Evolutionary conservation across 2,888 invertebrate species (phyloP).

Genomic region (Drosophila glabriapex): DNA sequence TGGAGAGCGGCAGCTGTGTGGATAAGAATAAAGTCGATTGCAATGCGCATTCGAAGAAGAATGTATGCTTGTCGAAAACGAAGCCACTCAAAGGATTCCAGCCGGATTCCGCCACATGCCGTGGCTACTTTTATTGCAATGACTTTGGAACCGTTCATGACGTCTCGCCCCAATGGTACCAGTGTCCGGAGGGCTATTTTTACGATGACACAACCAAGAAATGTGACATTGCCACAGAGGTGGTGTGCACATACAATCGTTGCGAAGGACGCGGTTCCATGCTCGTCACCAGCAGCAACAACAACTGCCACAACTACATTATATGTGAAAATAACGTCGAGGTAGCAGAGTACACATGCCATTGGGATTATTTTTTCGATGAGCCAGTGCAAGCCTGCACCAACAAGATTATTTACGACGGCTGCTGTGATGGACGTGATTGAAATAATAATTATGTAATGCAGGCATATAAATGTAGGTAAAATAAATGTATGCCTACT

Average conservation of each 20-base stretch:
- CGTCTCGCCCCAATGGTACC: constrained; percentile 72
- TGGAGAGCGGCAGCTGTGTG: constrained; percentile 58
- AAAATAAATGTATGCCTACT: neutral
- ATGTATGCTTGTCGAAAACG: constrained; percentile 49
- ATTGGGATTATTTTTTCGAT: constrained; percentile 77
- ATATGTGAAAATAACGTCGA: constrained; percentile 60
- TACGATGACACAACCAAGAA: constrained; percentile 51
- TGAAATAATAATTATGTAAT: constrained; percentile 16
- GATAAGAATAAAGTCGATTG: constrained; percentile 58
- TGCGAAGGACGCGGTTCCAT: constrained; percentile 81
- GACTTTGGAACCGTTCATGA: constrained; percentile 56
- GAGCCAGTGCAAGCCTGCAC: constrained; percentile 71
- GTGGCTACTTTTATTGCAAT: constrained; percentile 78
- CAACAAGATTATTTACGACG: constrained; percentile 60
- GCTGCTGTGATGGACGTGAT: constrained; percentile 70
- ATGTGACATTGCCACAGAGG: constrained; percentile 61
- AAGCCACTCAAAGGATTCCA: constrained; percentile 36
- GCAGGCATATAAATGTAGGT: neutral
- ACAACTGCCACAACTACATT: constrained; percentile 77
- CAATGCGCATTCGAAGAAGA: constrained; percentile 62
- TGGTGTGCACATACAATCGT: constrained; percentile 74
- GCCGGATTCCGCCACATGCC: constrained; percentile 74
- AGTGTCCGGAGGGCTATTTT: constrained; percentile 74
- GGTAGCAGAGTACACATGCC: constrained; percentile 56
- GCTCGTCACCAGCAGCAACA: constrained; percentile 67